These are phyloP conservation scores for Rafetus swinhoei DNA, from an alignment of 2,113 vertebrate genomes.

Conservation along the genomic window DNA sequence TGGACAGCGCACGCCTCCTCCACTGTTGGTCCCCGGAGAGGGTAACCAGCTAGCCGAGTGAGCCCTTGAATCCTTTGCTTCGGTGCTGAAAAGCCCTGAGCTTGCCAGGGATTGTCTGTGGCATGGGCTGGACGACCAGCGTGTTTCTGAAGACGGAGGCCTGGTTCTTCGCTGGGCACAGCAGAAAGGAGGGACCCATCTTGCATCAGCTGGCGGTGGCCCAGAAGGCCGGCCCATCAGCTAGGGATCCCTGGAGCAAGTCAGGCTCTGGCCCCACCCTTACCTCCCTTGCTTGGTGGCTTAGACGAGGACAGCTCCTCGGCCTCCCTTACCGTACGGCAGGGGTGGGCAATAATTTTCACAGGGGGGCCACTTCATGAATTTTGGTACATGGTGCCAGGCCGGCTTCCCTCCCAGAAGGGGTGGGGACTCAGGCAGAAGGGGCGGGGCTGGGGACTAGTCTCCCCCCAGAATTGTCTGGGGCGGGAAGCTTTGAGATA, in stretches of 20 bases:
- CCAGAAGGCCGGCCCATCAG: neutral
- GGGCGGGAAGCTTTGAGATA: too few relatives aligned
- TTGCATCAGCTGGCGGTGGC: neutral
- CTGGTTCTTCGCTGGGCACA: neutral
- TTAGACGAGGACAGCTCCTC: neutral
- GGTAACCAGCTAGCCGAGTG: neutral
- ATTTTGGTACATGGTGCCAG: too few relatives aligned
- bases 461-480: too few relatives aligned
- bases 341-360: too few relatives aligned
- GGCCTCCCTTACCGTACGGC: too few relatives aligned
- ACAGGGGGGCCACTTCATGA: too few relatives aligned
- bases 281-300: neutral
- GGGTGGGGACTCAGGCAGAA: too few relatives aligned
- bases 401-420: too few relatives aligned
- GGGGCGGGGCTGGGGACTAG: too few relatives aligned
- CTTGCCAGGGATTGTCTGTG: neutral
- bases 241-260: neutral
- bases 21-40: rapidly evolving
- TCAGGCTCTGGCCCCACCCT: neutral
- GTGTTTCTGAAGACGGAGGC: neutral
- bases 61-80: neutral
- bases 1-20: rapidly evolving
- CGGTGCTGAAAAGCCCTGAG: neutral
- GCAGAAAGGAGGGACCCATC: neutral
- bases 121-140: neutral